phyloP scores from a whole-genome alignment of 2,888 invertebrate species.

The Eupithecia subfuscata region DNA sequence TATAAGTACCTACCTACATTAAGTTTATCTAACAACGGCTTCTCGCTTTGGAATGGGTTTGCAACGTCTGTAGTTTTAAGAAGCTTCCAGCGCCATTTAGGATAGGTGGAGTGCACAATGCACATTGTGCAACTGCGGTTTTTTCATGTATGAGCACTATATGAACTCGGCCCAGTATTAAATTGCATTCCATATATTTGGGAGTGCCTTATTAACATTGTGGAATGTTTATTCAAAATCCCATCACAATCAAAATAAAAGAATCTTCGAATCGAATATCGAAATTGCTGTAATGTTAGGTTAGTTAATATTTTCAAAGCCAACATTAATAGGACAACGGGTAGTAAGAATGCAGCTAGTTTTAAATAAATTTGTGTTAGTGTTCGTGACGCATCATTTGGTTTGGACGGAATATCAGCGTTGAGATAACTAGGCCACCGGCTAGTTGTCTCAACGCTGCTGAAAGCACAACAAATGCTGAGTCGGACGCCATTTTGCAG shows the following conservation, averaged over 20 bases:
- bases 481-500: too few relatives aligned
- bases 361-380: too few relatives aligned
- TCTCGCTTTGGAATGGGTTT: slow-evolving; percentile 16
- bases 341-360: too few relatives aligned
- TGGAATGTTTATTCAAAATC: not conserved
- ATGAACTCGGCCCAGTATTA: not conserved
- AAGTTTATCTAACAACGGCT: slow-evolving; percentile 7
- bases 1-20: not conserved
- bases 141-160: too few relatives aligned
- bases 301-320: not conserved
- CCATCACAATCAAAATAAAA: not conserved
- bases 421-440: too few relatives aligned
- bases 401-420: too few relatives aligned
- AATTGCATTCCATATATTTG: not conserved
- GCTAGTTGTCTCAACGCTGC: too few relatives aligned
- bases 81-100: slow-evolving; percentile 10
- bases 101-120: slow-evolving; percentile 5
- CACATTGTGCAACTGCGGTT: not conserved
- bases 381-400: too few relatives aligned
- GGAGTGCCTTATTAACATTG: not conserved
- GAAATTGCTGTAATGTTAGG: not conserved
- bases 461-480: too few relatives aligned
- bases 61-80: slow-evolving; percentile 13
- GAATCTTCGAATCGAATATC: not conserved
- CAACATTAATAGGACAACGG: too few relatives aligned